Evolutionary conservation across 2,113 vertebrate species (phyloP), one percentile per base, ranked within the genome.

Genomic region (Callipepla squamata): DNA sequence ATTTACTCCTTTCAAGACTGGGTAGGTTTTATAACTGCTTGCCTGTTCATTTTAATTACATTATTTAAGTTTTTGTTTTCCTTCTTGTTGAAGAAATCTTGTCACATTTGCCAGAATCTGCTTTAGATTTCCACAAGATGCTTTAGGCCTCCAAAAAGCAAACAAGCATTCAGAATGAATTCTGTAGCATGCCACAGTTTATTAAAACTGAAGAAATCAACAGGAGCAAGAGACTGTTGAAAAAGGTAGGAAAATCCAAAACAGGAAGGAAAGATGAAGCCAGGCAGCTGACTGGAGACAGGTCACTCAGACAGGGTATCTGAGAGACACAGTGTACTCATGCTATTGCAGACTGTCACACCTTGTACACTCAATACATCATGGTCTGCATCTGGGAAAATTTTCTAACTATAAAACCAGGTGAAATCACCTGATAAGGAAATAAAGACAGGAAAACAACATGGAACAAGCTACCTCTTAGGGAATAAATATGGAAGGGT

Each of bases 201-300:
- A 88, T 69, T 90, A 65, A 84, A 94, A 57, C 20, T 23, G 58
- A 82, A 78, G 28, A 92, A 86, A 90, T 62, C 53, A 85, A 79
- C 28, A 70, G 18, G n/a, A 70, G 30, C 18, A 87, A n/a, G 6
- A 79, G 30, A 53, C 14, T n/a, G 81, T 73, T 67, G 3, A 48
- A 94, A 79, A 77, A 91, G 13, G 3, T 7, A 93, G 20, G 28
- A 34, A 77, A 69, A 9, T 7, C 38, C 0, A 0, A 82, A 85
- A 85, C 7, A 21, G 61, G 32, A 83, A 9, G 50, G 25, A 91
- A 32, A 87, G 22, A 30, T 17, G 13, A 40, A 90, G 23, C 34
- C 2, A 0, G 7, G 22, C 32, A 62, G 47, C 19, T 50, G 38
- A 50, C 3, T 34, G 63, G 50, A 28, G 20, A 45, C 14, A 36